Percentiles rank a stretch among this genome's conserved stretches.
Evolutionary conservation across 35 echinoderm and acorn worm species (phyloP).

Genomic region (Diadema setosum): DNA sequence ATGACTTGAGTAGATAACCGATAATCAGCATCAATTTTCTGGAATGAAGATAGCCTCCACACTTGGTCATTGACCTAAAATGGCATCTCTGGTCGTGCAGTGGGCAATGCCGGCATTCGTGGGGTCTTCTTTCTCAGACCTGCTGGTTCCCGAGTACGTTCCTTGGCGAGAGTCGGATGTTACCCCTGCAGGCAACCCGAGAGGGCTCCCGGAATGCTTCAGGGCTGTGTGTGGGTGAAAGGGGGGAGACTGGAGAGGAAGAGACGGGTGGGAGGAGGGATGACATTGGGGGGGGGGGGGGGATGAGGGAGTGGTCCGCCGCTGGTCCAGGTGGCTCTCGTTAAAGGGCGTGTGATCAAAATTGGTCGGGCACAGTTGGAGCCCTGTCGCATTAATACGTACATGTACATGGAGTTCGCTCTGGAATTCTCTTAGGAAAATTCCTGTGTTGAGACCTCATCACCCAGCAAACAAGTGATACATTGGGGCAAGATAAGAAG

Average conservation of each 20-base stretch:
- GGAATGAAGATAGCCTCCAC: too few species aligned
- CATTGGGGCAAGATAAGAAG: too few species aligned
- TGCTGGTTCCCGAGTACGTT: not conserved
- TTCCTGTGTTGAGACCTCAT: too few species aligned
- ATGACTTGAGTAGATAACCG: too few species aligned
- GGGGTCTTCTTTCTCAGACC: not conserved
- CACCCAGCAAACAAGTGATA: too few species aligned
- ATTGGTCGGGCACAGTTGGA: not conserved
- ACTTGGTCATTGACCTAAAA: constrained; percentile 10
- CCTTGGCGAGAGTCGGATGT: not conserved
- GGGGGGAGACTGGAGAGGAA: not conserved
- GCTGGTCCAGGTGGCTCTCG: not conserved
- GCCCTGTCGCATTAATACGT: not conserved
- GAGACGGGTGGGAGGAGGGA: not conserved
- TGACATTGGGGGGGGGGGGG: not conserved
- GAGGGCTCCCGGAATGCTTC: not conserved
- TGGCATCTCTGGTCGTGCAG: not conserved
- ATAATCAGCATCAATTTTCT: too few species aligned
- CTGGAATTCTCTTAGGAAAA: too few species aligned
- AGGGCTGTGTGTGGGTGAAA: too few species aligned
- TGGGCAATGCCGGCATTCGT: not conserved
- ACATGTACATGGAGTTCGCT: too few species aligned
- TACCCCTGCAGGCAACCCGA: not conserved
- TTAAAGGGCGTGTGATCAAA: not conserved
- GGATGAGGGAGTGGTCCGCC: not conserved